Base-by-base conservation (phyloP, 1,140 invertebrate species). In the Venustaconcha ellipsiformis region DNA sequence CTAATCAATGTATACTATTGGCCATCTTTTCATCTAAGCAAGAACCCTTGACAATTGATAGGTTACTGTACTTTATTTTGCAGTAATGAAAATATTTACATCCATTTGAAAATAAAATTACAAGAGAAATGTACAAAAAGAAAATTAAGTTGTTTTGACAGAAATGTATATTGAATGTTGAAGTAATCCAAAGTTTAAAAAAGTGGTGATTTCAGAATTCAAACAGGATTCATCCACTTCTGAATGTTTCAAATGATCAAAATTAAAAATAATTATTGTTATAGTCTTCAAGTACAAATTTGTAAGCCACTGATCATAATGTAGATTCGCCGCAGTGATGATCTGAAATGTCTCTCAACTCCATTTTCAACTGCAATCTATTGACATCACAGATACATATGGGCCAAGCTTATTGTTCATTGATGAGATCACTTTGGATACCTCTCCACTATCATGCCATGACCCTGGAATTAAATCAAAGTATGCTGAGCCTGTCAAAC, bases 401-500 rank as follows among this genome's bases (percentile, higher is more conserved):
- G 64, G 30, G 55, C 14, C 13, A 57, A 37, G n/a, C 20, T 11
- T 67, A 20, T 4, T 57, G 20, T 55, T 66, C 14, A 14, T 6
- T 20, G 3, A 37, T 37, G 56, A 55, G 57, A 18, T 14, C n/a
- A 14, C 59, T 62, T 69, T 59, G 96, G 96, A 91, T 99, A 96
- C 85, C 96, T 92, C 91, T 99, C 97, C 57, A 99, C 92, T 55
- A 99, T 92, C 96, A 99, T 99, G 79, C 95, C 97, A 83, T 98
- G 96, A 65, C 96, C 97, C 94, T 98, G 92, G 15, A 92, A 93
- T 82, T 84, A 91, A 84, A 56, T 57, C 67, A 17, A 69, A 56
- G 26, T 26, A 68, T 26, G 56, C 18, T 3, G 17, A 68, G 56
- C 8, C n/a, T 26, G 56, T 18, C 4, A 55, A 5, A 14, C 48